A percentile compares a stretch with the other conserved stretches of the same genome.
Evolutionary conservation across 2,888 invertebrate genomes (phyloP).

Genomic region (Clusia tigrina): DNA sequence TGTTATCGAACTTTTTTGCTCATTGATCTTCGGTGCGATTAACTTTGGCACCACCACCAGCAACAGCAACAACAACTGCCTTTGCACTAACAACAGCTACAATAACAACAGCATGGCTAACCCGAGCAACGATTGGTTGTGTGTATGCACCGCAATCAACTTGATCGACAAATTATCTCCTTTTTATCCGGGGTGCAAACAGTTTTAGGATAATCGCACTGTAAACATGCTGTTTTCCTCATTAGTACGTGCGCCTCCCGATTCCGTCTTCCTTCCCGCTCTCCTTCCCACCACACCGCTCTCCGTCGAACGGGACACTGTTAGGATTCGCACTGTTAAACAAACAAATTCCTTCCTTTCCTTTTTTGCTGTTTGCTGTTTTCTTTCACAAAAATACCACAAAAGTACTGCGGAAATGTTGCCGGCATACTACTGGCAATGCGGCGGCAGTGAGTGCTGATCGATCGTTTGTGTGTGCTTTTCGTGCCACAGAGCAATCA

Average conservation of each 20-base stretch:
- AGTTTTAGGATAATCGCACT: conserved; percentile 47
- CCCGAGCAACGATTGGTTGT: conserved; percentile 10
- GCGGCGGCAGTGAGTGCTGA: too few species aligned
- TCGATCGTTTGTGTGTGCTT: conserved; percentile 10
- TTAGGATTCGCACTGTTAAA: conserved; percentile 54
- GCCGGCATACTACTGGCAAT: too few species aligned
- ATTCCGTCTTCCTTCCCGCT: conserved; percentile 28
- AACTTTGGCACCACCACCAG: neutral
- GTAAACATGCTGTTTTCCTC: conserved; percentile 49
- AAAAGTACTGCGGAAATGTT: conserved; percentile 14
- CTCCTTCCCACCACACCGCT: conserved; percentile 36
- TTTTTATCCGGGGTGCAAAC: conserved; percentile 42
- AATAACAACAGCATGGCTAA: neutral
- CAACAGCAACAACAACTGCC: conserved; percentile 12
- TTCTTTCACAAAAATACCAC: conserved; percentile 14
- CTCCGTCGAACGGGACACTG: neutral
- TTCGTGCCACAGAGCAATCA: conserved; percentile 16
- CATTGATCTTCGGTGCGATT: conserved; percentile 22
- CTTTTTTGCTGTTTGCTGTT: too few species aligned
- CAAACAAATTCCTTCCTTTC: conserved; percentile 40
- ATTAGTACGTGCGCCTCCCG: conserved; percentile 42
- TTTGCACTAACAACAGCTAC: neutral
- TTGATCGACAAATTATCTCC: conserved; percentile 56
- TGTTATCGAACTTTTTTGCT: conserved; percentile 48
- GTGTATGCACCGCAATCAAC: conserved; percentile 43